These are phyloP conservation scores for Scleropages formosus DNA, from an alignment of 2,797 vertebrate genomes.

Conservation along the genomic window DNA sequence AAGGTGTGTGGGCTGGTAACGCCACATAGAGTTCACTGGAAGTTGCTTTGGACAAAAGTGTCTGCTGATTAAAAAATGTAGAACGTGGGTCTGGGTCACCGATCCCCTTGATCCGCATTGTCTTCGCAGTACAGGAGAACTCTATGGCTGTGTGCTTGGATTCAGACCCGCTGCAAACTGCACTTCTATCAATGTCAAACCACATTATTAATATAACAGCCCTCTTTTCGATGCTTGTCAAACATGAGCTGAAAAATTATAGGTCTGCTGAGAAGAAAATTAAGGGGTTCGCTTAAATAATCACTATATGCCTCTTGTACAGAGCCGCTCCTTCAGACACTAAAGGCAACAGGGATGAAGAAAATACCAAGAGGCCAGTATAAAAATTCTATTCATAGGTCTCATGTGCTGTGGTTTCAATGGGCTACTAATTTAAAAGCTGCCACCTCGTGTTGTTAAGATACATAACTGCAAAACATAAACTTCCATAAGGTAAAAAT, in stretches of 20 bases:
- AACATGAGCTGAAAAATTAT: not conserved
- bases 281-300: slow-evolving; percentile 25
- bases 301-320: slow-evolving; percentile 20
- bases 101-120: too few species aligned
- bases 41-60: too few species aligned
- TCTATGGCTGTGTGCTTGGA: too few species aligned
- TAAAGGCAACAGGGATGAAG: slow-evolving; percentile 10
- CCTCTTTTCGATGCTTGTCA: not conserved
- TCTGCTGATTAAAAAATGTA: too few species aligned
- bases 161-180: too few species aligned
- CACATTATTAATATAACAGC: too few species aligned
- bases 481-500: not conserved
- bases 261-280: slow-evolving; percentile 25
- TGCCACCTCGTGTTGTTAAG: not conserved
- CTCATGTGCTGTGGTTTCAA: slow-evolving; percentile 16
- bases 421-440: not conserved
- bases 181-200: too few species aligned
- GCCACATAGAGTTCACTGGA: too few species aligned
- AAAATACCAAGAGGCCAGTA: slow-evolving; percentile 10
- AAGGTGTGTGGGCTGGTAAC: too few species aligned
- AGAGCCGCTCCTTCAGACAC: slow-evolving; percentile 1
- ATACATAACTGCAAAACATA: slow-evolving; percentile 25
- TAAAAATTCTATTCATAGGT: slow-evolving; percentile 21
- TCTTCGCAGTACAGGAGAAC: too few species aligned
- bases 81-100: too few species aligned